Percentiles rank a stretch among this genome's conserved stretches.
Evolutionary conservation across 1,140 invertebrate genomes (phyloP).

Genomic region (Lepidurus packardi): DNA sequence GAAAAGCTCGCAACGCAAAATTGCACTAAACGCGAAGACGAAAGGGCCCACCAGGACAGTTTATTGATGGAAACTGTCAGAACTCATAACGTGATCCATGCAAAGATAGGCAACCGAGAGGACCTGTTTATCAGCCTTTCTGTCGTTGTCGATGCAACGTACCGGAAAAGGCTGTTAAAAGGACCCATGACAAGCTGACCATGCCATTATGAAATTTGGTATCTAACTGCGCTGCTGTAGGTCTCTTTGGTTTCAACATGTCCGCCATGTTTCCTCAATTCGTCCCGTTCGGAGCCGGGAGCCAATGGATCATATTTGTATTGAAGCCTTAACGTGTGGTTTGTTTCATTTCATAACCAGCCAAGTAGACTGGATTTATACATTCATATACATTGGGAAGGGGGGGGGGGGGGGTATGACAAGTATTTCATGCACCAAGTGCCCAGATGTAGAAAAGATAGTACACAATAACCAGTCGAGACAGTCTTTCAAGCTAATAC

Average conservation of each 20-base stretch:
- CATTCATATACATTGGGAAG: no score
- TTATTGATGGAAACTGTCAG: conserved; percentile 19
- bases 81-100: conserved; percentile 10
- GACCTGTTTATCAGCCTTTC: background rate
- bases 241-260: conserved; percentile 11
- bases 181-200: conserved; percentile 17
- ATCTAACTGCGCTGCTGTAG: conserved; percentile 23
- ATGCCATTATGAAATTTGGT: conserved; percentile 13
- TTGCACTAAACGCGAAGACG: background rate
- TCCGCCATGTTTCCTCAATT: background rate
- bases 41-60: background rate
- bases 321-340: no score
- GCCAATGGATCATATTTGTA: no score
- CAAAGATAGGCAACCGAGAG: conserved; percentile 1
- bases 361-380: no score
- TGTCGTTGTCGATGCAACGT: background rate
- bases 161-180: background rate
- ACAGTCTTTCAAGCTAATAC: no score
- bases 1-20: background rate
- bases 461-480: no score
- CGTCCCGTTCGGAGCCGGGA: background rate
- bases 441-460: no score
- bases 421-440: no score
- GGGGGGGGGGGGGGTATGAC: no score
- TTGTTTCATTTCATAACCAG: no score